Evolutionary conservation across 2,888 invertebrate genomes (phyloP).

Genomic region (Cerastis leucographa): DNA sequence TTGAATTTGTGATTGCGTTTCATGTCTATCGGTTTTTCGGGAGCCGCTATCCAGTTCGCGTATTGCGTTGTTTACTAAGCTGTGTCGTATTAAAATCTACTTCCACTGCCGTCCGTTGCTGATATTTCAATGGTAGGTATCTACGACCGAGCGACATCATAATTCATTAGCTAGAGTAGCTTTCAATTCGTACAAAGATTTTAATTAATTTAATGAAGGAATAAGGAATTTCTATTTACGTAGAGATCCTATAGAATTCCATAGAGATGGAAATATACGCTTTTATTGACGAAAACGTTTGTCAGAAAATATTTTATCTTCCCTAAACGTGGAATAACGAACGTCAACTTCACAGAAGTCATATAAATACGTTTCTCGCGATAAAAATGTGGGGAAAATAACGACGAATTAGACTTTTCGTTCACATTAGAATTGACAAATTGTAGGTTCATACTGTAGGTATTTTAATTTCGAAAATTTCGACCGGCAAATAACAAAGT

Average conservation of each 20-base stretch:
- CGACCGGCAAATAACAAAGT: constrained; percentile 6
- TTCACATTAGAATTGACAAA: constrained; percentile 3
- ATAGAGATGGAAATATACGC: neutral
- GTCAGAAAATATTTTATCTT: constrained; percentile 20
- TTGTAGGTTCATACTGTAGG: neutral
- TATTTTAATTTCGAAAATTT: constrained; percentile 24
- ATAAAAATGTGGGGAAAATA: constrained; percentile 19
- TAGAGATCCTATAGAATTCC: neutral
- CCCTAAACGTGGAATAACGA: constrained; percentile 46
- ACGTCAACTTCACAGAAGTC: constrained; percentile 48
- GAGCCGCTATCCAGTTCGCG: constrained; percentile 7
- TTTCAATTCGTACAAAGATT: constrained; percentile 6
- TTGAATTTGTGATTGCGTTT: constrained; percentile 49
- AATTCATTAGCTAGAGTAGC: constrained; percentile 25
- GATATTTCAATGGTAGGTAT: constrained; percentile 9
- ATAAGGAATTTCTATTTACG: neutral
- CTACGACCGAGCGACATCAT: neutral
- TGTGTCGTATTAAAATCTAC: constrained; percentile 1
- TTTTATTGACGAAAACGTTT: constrained; percentile 29
- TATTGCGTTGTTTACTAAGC: constrained; percentile 21
- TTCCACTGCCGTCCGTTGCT: neutral
- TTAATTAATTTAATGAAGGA: neutral
- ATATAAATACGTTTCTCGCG: constrained; percentile 44
- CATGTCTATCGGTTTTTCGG: constrained; percentile 54
- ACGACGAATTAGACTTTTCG: constrained; percentile 27